Conservation (phyloP, 2,797 vertebrate species). For the Selene dorsalis region DNA sequence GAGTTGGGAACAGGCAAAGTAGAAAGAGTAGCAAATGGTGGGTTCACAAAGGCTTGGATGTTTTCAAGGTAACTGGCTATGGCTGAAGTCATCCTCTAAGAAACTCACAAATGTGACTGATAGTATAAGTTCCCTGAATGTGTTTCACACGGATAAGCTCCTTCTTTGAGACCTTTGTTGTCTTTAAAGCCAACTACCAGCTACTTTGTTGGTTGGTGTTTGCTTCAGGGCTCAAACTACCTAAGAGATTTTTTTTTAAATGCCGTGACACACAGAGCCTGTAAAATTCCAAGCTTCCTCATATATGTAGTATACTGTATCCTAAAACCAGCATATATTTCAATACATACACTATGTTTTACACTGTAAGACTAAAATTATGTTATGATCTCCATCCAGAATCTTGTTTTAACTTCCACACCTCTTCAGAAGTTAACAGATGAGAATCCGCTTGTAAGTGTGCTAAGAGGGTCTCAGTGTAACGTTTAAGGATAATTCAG, state of each 20-base stretch:
- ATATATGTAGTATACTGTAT: no score
- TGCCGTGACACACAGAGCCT: no score
- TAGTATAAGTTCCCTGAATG: constrained; percentile 12
- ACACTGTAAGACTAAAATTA: not conserved
- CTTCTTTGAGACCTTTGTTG: constrained; percentile 7
- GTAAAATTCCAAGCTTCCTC: no score
- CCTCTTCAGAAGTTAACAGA: constrained; percentile 11
- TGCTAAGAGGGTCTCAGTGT: not conserved
- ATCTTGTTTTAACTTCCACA: not conserved
- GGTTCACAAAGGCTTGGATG: constrained; percentile 56
- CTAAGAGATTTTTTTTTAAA: not conserved
- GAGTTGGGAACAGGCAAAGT: constrained; percentile 57
- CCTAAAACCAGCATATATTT: no score
- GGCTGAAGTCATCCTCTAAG: constrained; percentile 53
- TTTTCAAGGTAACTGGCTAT: constrained; percentile 65
- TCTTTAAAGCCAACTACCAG: constrained; percentile 32
- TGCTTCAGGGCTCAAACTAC: constrained; percentile 1
- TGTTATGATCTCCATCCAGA: not conserved
- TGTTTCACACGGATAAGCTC: constrained; percentile 9
- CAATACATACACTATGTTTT: not conserved
- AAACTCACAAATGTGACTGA: constrained; percentile 48
- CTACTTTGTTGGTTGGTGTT: constrained; percentile 7
- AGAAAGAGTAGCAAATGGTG: constrained; percentile 47
- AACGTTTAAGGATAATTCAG: constrained; percentile 24
- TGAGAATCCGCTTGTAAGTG: constrained; percentile 1